These are phyloP conservation scores for Gambusia yucatana DNA, from an alignment of 2,797 vertebrate genomes.

Conservation along the genomic window DNA sequence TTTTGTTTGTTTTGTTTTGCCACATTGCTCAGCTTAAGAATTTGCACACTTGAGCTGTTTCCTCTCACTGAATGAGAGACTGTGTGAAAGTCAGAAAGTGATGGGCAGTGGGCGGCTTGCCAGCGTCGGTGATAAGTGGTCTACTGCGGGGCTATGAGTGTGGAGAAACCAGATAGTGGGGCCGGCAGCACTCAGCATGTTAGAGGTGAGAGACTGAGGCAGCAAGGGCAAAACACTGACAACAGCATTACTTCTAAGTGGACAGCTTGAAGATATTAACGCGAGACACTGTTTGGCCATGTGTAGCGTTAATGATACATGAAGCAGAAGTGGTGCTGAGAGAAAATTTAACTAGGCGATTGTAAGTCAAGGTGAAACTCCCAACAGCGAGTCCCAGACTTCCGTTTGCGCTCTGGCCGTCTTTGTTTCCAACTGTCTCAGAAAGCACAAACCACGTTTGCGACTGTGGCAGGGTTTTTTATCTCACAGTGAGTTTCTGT, in stretches of 20 bases:
- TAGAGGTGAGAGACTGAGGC: conserved; percentile 54
- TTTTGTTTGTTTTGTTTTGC: background rate
- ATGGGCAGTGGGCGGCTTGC: conserved; percentile 67
- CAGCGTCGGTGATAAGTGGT: conserved; percentile 73
- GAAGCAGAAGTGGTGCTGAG: conserved; percentile 45
- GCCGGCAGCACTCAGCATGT: conserved; percentile 77
- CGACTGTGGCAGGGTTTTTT: conserved; percentile 24
- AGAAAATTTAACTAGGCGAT: conserved; percentile 49
- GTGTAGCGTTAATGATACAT: conserved; percentile 44
- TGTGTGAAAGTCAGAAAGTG: conserved; percentile 53
- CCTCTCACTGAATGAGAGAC: conserved; percentile 41
- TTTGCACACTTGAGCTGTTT: conserved; percentile 24
- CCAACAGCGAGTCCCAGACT: conserved; percentile 29
- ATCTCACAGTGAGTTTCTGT: conserved; percentile 34
- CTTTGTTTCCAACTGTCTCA: conserved; percentile 36
- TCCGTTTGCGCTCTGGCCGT: conserved; percentile 28
- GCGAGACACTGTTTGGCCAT: conserved; percentile 42
- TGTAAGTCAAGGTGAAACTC: conserved; percentile 60
- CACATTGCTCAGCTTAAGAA: background rate
- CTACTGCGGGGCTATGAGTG: conserved; percentile 54
- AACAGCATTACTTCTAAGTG: conserved; percentile 71
- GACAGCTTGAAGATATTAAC: conserved; percentile 67
- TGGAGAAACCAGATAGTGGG: conserved; percentile 78
- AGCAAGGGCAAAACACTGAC: conserved; percentile 55
- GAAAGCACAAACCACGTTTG: conserved; percentile 40